Base-by-base conservation (phyloP, 2,888 invertebrate genomes). In the Agrilus mali region DNA sequence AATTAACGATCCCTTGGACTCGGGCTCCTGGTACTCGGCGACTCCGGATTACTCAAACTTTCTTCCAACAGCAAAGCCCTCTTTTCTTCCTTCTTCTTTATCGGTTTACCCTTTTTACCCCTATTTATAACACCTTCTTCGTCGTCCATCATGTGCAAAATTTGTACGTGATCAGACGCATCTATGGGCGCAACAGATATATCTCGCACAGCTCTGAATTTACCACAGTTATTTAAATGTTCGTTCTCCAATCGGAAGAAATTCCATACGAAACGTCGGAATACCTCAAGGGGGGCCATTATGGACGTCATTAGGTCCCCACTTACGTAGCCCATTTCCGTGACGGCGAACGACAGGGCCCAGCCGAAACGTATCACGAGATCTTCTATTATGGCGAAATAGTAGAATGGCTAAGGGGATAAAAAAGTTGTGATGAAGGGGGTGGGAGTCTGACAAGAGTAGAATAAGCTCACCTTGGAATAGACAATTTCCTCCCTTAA, bases 161-260 rank as follows among this genome's bases (percentile, higher is more conserved):
- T 78, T 54, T 74, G 72, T 7, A 75, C 75, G 63, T 83, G 82
- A 65, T 86, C 85, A 10, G 80, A 80, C 38, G 82, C 79, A 58
- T 83, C 78, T 52, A 85, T 73, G 6, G 85, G 85, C 4, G 82
- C 83, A 8, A 86, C 80, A 1, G 82, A 83, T 48, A 89, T 89
- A 63, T 89, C 89, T 38, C 89, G 69, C 1, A 90, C 88, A 7
- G 89, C 89, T 62, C 89, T 73, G 71, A 90, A 90, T 67, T 80
- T 79, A 68, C 89, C 89, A 65, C 88, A 89, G 66, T 89, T 89
- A 66, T 90, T 89, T 46, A 90, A 68, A 63, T 90, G 89, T 60
- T 89, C 89, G 66, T 90, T 89, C 67, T 89, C 89, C 53, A 89
- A 66, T 2, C 89, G 86, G 69, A 89, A 87, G 60, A 84, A 89